Evolutionary conservation across 2,797 vertebrate genomes (phyloP).

Genomic region (Takifugu ocellatus): DNA sequence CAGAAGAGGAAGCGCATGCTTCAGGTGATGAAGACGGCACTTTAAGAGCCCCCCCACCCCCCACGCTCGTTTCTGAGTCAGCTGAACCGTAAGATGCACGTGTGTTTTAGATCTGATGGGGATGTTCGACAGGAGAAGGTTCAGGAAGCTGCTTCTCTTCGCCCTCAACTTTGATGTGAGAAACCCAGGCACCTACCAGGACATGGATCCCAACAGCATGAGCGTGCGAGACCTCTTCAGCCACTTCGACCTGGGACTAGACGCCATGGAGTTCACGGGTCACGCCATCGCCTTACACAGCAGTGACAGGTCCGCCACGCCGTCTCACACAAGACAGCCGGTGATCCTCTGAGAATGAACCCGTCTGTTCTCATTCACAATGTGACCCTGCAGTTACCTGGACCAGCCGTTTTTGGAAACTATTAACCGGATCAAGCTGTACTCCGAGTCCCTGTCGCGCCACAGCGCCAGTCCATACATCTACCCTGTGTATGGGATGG

Average conservation of each 20-base stretch:
- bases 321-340: neutral
- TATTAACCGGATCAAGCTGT: conserved; percentile 70
- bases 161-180: conserved; percentile 68
- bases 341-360: neutral
- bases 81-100: neutral
- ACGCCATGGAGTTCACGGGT: conserved; percentile 75
- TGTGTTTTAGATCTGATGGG: conserved; percentile 75
- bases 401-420: conserved; percentile 73
- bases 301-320: conserved; percentile 68
- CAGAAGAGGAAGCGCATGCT: conserved; percentile 67
- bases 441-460: conserved; percentile 69
- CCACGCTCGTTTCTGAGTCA: neutral
- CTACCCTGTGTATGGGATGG: conserved; percentile 77
- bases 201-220: conserved; percentile 67
- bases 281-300: conserved; percentile 74
- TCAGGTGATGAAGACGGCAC: conserved; percentile 65
- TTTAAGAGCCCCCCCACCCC: too few relatives aligned
- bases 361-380: neutral
- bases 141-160: conserved; percentile 76
- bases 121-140: conserved; percentile 82
- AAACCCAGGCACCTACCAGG: conserved; percentile 70
- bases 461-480: conserved; percentile 74
- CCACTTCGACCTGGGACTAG: conserved; percentile 74
- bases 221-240: conserved; percentile 73
- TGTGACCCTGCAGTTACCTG: conserved; percentile 65